Evolutionary conservation across 2,797 vertebrate genomes (phyloP).

Genomic region (Denticeps clupeoides): DNA sequence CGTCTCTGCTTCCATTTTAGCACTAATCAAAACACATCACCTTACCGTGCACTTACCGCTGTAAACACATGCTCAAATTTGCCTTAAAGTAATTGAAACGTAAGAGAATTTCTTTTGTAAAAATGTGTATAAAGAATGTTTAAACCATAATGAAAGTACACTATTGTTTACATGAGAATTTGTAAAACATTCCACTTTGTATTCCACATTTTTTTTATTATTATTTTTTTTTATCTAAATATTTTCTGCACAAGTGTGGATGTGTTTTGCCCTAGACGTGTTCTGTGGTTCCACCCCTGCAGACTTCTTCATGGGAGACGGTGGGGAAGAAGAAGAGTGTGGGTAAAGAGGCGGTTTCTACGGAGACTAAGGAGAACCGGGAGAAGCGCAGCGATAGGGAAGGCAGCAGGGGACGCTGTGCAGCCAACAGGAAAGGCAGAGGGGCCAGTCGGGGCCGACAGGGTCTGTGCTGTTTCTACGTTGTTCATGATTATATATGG

Average conservation of each 20-base stretch:
- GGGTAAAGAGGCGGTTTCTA: slow-evolving; percentile 68
- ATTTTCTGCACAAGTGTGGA: background rate
- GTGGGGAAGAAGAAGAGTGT: slow-evolving; percentile 89
- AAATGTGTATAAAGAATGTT: too few species aligned
- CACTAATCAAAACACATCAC: too few species aligned
- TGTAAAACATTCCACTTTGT: too few species aligned
- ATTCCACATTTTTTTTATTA: too few species aligned
- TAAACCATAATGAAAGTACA: too few species aligned
- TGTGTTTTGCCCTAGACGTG: background rate
- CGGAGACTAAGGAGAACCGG: slow-evolving; percentile 75
- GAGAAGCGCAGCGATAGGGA: slow-evolving; percentile 86
- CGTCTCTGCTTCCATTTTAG: too few species aligned
- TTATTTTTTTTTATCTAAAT: background rate
- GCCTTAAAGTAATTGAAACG: too few species aligned
- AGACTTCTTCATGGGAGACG: slow-evolving; percentile 95
- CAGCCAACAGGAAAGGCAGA: slow-evolving; percentile 70
- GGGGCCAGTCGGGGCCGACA: slow-evolving; percentile 68
- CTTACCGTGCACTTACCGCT: too few species aligned
- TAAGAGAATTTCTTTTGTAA: too few species aligned
- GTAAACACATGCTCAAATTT: too few species aligned
- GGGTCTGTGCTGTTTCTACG: slow-evolving; percentile 1
- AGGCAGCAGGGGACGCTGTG: slow-evolving; percentile 65
- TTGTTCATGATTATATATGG: too few species aligned
- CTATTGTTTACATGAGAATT: too few species aligned
- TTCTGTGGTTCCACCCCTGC: background rate